Base-by-base conservation (phyloP, 1,140 invertebrate species). In the Pseudomyrmex flavicornis region DNA sequence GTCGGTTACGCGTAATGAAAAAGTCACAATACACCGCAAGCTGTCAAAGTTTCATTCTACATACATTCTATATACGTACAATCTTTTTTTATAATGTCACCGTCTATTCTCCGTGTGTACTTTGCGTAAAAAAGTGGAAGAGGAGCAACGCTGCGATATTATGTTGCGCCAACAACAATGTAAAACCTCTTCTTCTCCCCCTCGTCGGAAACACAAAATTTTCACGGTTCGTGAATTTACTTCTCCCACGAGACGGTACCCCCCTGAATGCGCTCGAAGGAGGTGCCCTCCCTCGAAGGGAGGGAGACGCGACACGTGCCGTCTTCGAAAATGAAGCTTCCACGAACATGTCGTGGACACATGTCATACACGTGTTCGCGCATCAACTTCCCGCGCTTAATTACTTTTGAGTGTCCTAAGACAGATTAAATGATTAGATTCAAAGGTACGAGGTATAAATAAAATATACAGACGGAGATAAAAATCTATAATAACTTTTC, bases 301-400 rank as follows among this genome's bases (percentile, higher is more conserved):
- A n/a, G n/a, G n/a, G 86, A 69, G 88, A 91, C 87, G 87, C 89
- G 90, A 85, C 35, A 20, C 83, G 90, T 73, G 82, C 68, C 20
- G 69, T 63, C 79, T 54, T 65, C 77, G 56, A 20, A 20, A 35
- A 9, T 61, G 69, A 88, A 88, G 90, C 82, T 90, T 70, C 88
- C 83, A 90, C 1, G 20, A 1, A 22, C 20, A 22, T 22, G 20
- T 22, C 44, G 58, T 50, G 58, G 22, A 10, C 59, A 70, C 35
- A 66, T 52, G 35, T 48, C 17, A 22, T 48, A 44, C 26, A 35
- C 35, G 35, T 35, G 35, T 35, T 35, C 5, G 54, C 20, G 12
- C 54, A 44, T 48, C 15, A 13, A 79, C 62, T 83, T 76, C 61
- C 72, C 56, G 61, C 22, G 20, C 22, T 73, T 66, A 46, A 48